These are phyloP conservation scores for Nyctibius bracteatus DNA, from an alignment of 2,113 vertebrate species.

Conservation along the genomic window DNA sequence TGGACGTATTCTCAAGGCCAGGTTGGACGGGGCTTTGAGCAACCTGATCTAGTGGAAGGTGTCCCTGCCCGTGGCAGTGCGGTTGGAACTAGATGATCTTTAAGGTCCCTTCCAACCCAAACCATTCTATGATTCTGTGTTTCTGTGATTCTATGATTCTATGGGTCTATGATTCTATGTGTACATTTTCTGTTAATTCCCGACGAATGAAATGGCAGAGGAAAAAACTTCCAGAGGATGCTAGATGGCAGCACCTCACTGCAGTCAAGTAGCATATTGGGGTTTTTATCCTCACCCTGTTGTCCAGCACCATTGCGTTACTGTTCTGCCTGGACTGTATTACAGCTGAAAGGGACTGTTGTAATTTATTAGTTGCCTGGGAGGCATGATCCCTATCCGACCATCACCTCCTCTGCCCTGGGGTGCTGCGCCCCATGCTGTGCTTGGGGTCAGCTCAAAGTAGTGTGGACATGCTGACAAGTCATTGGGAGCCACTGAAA, in stretches of 20 bases:
- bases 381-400: neutral
- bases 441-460: neutral
- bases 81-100: no score
- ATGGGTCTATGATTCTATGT: no score
- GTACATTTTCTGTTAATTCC: neutral
- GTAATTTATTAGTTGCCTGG: neutral
- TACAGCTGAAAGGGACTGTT: neutral
- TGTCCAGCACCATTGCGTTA: neutral
- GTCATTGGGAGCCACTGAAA: neutral
- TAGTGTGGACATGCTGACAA: neutral
- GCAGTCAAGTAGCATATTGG: neutral
- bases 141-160: no score
- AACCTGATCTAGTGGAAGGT: no score
- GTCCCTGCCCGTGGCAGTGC: no score
- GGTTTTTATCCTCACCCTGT: neutral
- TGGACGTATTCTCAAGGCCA: no score
- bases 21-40: no score
- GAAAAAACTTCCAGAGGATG: neutral
- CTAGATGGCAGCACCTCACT: neutral
- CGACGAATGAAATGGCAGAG: neutral
- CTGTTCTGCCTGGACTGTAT: neutral
- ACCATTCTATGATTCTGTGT: no score
- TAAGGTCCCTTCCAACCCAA: no score
- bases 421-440: neutral
- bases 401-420: neutral